phyloP scores from a whole-genome alignment of 2,113 vertebrate genomes.

The Willisornis vidua region DNA sequence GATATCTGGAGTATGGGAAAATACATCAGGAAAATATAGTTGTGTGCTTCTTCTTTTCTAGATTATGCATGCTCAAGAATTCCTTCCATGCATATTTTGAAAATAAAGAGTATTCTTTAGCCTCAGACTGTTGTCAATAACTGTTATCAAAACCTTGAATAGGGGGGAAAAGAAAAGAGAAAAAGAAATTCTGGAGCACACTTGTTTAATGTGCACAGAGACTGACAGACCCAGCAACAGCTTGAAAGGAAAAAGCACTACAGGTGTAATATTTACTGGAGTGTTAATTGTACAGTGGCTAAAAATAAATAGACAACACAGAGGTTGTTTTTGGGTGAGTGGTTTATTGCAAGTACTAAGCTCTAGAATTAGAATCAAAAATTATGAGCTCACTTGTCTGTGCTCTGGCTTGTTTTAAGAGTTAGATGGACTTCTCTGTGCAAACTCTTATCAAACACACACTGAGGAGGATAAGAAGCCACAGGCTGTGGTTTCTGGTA shows the following conservation, averaged over 20 bases:
- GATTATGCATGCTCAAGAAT: background rate
- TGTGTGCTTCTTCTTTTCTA: background rate
- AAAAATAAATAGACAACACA: conserved; percentile 42
- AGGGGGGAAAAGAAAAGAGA: background rate
- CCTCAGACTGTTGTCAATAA: background rate
- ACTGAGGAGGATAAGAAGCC: background rate
- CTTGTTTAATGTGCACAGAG: background rate
- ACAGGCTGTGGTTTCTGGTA: background rate
- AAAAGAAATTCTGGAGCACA: background rate
- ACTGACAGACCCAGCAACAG: background rate
- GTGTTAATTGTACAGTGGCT: conserved; percentile 27
- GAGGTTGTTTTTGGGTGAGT: conserved; percentile 9
- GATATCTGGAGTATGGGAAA: background rate
- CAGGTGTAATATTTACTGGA: conserved; percentile 34
- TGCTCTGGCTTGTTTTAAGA: background rate
- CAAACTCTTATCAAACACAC: background rate
- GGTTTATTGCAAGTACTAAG: conserved; percentile 15
- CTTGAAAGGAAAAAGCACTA: background rate
- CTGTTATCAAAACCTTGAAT: background rate
- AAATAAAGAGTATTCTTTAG: background rate
- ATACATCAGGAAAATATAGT: background rate
- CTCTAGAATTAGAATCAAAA: conserved; percentile 22
- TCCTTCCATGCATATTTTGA: background rate
- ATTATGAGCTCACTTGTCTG: background rate
- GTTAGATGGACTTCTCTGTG: background rate